Conservation (phyloP, 2,113 vertebrate genomes). For the Heptranchias perlo region DNA sequence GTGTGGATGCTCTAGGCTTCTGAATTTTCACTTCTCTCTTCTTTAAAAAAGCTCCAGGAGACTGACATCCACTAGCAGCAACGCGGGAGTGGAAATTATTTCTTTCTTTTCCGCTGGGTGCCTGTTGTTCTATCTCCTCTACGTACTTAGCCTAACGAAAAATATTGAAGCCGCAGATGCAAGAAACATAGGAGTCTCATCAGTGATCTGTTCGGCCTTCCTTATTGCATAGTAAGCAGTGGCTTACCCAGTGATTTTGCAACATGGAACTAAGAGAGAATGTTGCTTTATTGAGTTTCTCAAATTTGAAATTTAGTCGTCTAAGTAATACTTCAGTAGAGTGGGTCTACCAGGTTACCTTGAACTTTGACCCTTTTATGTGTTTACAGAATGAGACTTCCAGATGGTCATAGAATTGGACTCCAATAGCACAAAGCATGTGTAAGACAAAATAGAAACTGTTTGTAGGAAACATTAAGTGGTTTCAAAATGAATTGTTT, state of each 20-base stretch:
- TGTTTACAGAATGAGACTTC: background rate
- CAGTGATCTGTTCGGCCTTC: background rate
- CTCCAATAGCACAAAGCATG: background rate
- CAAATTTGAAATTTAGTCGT: background rate
- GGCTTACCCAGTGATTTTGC: background rate
- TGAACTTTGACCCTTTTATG: background rate
- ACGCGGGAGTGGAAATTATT: background rate
- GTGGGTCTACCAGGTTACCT: background rate
- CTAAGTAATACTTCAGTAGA: background rate
- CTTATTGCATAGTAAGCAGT: background rate
- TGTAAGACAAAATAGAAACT: background rate
- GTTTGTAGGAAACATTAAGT: background rate
- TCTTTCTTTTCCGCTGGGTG: background rate
- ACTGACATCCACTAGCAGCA: background rate
- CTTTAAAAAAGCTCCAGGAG: background rate
- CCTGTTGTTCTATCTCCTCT: background rate
- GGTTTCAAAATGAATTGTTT: background rate
- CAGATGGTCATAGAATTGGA: background rate
- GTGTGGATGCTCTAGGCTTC: background rate
- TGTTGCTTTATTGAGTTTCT: background rate
- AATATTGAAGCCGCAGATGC: background rate
- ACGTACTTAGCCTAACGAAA: background rate
- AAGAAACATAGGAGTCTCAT: too few species aligned
- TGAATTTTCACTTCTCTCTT: background rate
- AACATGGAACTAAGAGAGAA: background rate